These are phyloP conservation scores for Ernsta delagoae DNA, from an alignment of 2,888 invertebrate species.

Conservation along the genomic window DNA sequence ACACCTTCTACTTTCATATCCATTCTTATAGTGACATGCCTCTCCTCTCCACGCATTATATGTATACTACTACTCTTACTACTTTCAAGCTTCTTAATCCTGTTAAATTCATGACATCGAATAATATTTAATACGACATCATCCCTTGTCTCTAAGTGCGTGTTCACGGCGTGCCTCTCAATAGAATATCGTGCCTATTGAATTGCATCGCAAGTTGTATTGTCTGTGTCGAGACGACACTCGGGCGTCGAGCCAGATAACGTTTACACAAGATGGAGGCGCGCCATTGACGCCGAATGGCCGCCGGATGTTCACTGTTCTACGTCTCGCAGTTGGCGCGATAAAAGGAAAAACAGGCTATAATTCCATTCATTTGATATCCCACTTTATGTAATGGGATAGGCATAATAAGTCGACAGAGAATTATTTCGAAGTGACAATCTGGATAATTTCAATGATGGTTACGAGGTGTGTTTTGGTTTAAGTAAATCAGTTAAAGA, in stretches of 20 bases:
- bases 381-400: slow-evolving; percentile 3
- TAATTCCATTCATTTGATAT: slow-evolving; percentile 8
- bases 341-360: background rate
- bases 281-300: slow-evolving; percentile 7
- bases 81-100: no score
- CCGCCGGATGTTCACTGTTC: slow-evolving; percentile 13
- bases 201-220: slow-evolving; percentile 6
- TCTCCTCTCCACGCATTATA: no score
- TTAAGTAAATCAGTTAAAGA: background rate
- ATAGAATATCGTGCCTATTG: background rate
- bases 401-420: background rate
- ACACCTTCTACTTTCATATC: no score
- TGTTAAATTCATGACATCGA: no score
- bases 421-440: background rate
- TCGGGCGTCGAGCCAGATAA: slow-evolving; percentile 14
- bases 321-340: slow-evolving; percentile 2
- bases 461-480: background rate
- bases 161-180: background rate
- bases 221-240: slow-evolving; percentile 12
- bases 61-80: no score
- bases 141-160: background rate
- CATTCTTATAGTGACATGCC: no score
- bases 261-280: slow-evolving; percentile 14
- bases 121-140: background rate
- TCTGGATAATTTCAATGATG: background rate